Evolutionary conservation across 2,797 vertebrate genomes (phyloP), one percentile per base, ranked within the genome.

Genomic region (Knipowitschia caucasica): DNA sequence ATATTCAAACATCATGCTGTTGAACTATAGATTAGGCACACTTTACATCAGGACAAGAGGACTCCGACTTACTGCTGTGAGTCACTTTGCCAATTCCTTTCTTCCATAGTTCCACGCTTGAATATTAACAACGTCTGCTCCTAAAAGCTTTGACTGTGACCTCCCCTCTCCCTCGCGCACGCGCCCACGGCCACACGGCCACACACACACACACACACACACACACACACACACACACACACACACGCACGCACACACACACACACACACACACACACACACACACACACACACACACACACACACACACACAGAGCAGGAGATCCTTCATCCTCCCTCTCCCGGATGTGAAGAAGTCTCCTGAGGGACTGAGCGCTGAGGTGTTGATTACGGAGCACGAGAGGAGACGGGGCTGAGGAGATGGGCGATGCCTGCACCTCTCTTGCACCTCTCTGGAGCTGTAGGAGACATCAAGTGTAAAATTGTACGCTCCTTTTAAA

Each of bases 381-480:
- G 78, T 88, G 84, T 88, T 88, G 86, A 82, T 78, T 83, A 86
- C 71, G 66, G 65, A 75, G 78, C 76, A 50, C 54, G 62, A 53
- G 67, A 27, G 67, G 63, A 56, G 64, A 54, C 64, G 30, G 67
- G 64, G 76, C 81, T 83, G 71, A 79, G 77, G 66, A 76, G 65
- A 55, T 64, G 56, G 76, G 65, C 60, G 52, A 69, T n/a, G 61
- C 51, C 66, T 43, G 61, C 57, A 38, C 55, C 66, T 83, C 42
- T 46, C 68, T 65, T 62, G 61, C 54, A 71, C 71, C 15, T 29
- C 25, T 46, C 26, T 2, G 62, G 60, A 53, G 60, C 53, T 79
- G 63, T 71, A 67, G 63, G 69, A 84, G 70, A 89, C 75, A 57
- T 84, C 69, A 85, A 88, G 59, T 84, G 71, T 85, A 78, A 89